phyloP scores from a whole-genome alignment of 2,888 invertebrate species.

The Prostheceraeus crozeri region DNA sequence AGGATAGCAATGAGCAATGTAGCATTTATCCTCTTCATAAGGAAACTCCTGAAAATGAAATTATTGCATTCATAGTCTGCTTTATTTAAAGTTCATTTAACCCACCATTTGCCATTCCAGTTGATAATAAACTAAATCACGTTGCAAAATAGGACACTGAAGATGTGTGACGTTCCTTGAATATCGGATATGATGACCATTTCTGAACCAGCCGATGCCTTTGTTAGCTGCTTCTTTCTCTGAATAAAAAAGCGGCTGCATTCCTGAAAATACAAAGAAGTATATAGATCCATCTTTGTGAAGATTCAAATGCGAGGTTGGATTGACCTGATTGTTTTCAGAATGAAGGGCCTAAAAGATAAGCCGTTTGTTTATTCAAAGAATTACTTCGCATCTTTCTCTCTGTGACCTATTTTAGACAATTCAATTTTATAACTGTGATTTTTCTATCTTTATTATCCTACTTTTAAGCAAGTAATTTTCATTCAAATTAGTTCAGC shows the following conservation, averaged over 20 bases:
- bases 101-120: conserved; percentile 56
- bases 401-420: too few species aligned
- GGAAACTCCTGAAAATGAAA: conserved; percentile 81
- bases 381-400: too few species aligned
- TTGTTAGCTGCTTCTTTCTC: conserved; percentile 48
- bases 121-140: conserved; percentile 50
- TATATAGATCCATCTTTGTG: conserved; percentile 3
- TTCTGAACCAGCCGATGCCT: conserved; percentile 49
- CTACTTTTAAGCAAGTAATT: too few species aligned
- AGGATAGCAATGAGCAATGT: conserved; percentile 84
- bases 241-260: conserved; percentile 54
- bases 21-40: conserved; percentile 77
- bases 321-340: too few species aligned
- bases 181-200: conserved; percentile 54
- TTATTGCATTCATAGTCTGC: background rate
- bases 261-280: conserved; percentile 47
- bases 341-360: too few species aligned
- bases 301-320: background rate
- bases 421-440: too few species aligned
- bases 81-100: background rate
- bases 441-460: too few species aligned
- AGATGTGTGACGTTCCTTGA: conserved; percentile 48
- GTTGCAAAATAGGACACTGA: conserved; percentile 49
- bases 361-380: too few species aligned
- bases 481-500: too few species aligned